These are phyloP conservation scores for Danionella cerebrum DNA, from an alignment of 2,113 vertebrate genomes.

Conservation along the genomic window DNA sequence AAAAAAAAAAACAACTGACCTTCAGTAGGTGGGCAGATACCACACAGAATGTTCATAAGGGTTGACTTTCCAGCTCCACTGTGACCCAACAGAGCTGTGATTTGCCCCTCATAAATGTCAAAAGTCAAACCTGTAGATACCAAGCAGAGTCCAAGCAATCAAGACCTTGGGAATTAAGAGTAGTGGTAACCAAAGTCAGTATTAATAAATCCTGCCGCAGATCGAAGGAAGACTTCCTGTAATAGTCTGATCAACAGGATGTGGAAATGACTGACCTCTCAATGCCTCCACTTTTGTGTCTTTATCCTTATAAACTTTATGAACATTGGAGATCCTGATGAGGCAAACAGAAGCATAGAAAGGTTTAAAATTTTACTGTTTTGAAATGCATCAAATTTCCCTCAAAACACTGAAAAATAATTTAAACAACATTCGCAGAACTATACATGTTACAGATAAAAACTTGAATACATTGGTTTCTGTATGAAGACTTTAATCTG, in stretches of 20 bases:
- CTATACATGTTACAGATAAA: too few species aligned
- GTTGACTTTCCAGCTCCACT: conserved; percentile 94
- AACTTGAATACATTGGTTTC: too few species aligned
- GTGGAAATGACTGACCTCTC: conserved; percentile 66
- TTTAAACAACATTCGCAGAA: too few species aligned
- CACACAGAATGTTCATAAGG: conserved; percentile 92
- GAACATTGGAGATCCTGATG: conserved; percentile 85
- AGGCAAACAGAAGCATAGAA: conserved; percentile 12
- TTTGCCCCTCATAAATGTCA: conserved; percentile 94
- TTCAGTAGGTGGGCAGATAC: conserved; percentile 77
- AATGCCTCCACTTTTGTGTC: conserved; percentile 81
- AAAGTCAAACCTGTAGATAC: conserved; percentile 79
- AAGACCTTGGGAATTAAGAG: too few species aligned
- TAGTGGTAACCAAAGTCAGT: too few species aligned
- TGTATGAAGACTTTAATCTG: too few species aligned
- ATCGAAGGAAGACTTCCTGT: not conserved
- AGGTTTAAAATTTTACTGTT: too few species aligned
- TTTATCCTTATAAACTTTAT: conserved; percentile 84
- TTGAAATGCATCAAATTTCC: too few species aligned
- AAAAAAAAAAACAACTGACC: conserved; percentile 53
- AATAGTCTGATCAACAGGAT: not conserved
- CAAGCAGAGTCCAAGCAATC: not conserved
- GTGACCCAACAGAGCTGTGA: conserved; percentile 91
- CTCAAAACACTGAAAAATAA: too few species aligned
- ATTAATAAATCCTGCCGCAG: too few species aligned